These are phyloP conservation scores for Mimachlamys varia DNA, from an alignment of 2,888 invertebrate species.

Conservation along the genomic window DNA sequence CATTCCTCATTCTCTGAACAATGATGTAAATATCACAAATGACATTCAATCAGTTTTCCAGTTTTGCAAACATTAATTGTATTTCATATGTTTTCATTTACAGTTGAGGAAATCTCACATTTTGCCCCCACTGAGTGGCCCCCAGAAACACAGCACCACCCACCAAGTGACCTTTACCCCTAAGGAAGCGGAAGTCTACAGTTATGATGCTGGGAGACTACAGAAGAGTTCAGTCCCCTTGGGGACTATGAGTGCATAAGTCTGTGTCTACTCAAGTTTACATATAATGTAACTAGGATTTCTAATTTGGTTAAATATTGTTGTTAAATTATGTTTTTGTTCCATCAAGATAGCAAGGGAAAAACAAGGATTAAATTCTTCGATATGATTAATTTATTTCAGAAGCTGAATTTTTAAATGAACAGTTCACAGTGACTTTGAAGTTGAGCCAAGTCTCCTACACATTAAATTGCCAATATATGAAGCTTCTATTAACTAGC, in stretches of 20 bases:
- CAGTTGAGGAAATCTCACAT: slow-evolving; percentile 75
- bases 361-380: not conserved
- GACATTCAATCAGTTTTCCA: no score
- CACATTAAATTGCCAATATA: no score
- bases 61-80: not conserved
- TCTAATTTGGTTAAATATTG: not conserved
- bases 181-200: slow-evolving; percentile 60
- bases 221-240: slow-evolving; percentile 78
- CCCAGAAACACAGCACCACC: slow-evolving; percentile 71
- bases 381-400: not conserved
- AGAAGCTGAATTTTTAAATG: not conserved
- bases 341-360: not conserved
- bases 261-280: not conserved
- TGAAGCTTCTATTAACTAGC: no score
- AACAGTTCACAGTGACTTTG: no score
- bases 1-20: not conserved
- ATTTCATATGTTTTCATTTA: slow-evolving; percentile 42
- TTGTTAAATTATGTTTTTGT: not conserved
- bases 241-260: slow-evolving; percentile 68
- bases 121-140: slow-evolving; percentile 69
- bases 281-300: not conserved
- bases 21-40: no score
- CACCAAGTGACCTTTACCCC: slow-evolving; percentile 75
- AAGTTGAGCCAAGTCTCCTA: no score
- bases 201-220: slow-evolving; percentile 69